Conservation (phyloP, 2,113 vertebrate species). For the Paralichthys olivaceus region DNA sequence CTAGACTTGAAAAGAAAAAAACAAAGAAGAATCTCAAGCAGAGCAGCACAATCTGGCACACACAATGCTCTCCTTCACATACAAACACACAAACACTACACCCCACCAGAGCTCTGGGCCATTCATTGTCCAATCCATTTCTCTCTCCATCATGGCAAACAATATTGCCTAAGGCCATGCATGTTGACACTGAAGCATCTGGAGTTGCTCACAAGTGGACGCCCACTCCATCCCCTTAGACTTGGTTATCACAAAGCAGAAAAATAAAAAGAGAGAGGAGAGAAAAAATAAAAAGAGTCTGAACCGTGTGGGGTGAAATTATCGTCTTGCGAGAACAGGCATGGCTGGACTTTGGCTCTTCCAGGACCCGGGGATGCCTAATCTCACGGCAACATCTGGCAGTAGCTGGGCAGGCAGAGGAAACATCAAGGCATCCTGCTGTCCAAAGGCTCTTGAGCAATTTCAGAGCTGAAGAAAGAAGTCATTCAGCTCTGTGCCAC, state of each 20-base stretch:
- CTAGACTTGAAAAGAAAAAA: background rate
- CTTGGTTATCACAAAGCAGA: constrained; percentile 53
- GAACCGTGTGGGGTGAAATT: constrained; percentile 56
- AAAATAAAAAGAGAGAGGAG: constrained; percentile 22
- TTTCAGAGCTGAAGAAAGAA: constrained; percentile 48
- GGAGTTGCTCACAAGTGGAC: constrained; percentile 55
- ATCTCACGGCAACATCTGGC: constrained; percentile 73
- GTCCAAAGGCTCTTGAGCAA: constrained; percentile 59
- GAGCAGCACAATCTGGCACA: constrained; percentile 41
- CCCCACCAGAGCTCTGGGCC: constrained; percentile 29
- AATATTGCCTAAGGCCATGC: constrained; percentile 35
- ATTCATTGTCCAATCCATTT: constrained; percentile 50
- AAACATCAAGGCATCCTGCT: constrained; percentile 48
- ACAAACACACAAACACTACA: constrained; percentile 6
- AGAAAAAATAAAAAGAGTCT: background rate
- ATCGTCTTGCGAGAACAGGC: constrained; percentile 63
- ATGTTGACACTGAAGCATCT: constrained; percentile 64
- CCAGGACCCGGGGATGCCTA: constrained; percentile 46
- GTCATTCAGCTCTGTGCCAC: constrained; percentile 35
- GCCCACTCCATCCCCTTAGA: constrained; percentile 54
- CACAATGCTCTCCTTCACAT: constrained; percentile 3
- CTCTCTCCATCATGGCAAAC: constrained; percentile 51
- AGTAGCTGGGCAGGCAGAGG: constrained; percentile 29
- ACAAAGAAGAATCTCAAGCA: constrained; percentile 5
- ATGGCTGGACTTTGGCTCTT: constrained; percentile 55